A percentile compares a stretch with the other conserved stretches of the same genome.
Conservation (phyloP, 2,888 invertebrate genomes). For the Apeira syringaria region DNA sequence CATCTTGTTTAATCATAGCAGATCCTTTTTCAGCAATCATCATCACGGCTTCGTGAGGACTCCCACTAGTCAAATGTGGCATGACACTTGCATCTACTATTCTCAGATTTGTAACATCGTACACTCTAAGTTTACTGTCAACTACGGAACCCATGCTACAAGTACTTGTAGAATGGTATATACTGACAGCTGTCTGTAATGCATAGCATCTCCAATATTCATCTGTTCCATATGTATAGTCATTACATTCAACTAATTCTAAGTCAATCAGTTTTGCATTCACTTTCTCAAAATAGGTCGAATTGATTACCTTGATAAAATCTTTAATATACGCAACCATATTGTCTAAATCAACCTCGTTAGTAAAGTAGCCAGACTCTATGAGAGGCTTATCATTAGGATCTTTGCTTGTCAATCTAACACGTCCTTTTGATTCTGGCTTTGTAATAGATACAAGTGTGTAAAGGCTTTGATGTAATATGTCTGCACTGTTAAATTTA, state of each 20-base stretch:
- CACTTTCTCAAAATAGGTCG: constrained; percentile 56
- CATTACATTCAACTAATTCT: constrained; percentile 21
- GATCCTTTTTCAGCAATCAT: constrained; percentile 85
- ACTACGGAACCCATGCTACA: constrained; percentile 35
- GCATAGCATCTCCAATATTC: constrained; percentile 31
- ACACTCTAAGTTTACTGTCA: constrained; percentile 48
- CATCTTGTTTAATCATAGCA: constrained; percentile 31
- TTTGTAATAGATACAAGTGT: constrained; percentile 39
- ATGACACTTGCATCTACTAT: constrained; percentile 86
- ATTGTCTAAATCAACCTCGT: constrained; percentile 71
- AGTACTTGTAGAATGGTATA: constrained; percentile 28
- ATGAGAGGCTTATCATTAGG: constrained; percentile 82
- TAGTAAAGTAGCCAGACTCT: constrained; percentile 79
- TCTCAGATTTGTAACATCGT: constrained; percentile 78
- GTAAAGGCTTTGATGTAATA: constrained; percentile 27
- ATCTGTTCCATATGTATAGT: not conserved
- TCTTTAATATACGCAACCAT: constrained; percentile 56
- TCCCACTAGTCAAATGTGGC: constrained; percentile 81
- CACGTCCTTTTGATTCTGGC: constrained; percentile 74
- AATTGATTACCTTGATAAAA: constrained; percentile 51
- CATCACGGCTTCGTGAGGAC: constrained; percentile 82
- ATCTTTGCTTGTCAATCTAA: constrained; percentile 77
- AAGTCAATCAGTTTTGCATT: constrained; percentile 44
- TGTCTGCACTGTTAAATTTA: constrained; percentile 24
- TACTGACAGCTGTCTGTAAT: constrained; percentile 12